These are phyloP conservation scores for Macroglossus sobrinus DNA, from an alignment of 2,113 vertebrate genomes.

Conservation along the genomic window DNA sequence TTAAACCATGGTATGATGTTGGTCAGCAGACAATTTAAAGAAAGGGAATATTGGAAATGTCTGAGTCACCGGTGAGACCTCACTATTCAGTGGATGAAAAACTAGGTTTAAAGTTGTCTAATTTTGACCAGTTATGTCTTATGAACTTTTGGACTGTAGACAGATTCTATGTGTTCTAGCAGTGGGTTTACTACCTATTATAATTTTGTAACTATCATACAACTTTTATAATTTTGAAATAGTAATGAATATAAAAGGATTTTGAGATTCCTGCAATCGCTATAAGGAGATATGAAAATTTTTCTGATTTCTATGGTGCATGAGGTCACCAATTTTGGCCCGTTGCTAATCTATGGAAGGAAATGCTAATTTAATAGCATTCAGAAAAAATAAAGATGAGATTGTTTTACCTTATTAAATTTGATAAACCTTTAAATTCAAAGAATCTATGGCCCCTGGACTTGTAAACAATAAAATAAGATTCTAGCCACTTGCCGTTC, in stretches of 20 bases:
- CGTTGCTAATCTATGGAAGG: neutral
- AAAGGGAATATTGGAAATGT: neutral
- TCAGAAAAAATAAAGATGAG: constrained; percentile 14
- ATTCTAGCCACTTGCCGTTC: neutral
- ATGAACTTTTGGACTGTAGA: neutral
- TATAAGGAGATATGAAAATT: neutral
- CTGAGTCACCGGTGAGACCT: neutral
- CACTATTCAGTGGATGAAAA: neutral
- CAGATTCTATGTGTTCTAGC: neutral
- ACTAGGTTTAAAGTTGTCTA: neutral
- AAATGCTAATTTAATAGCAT: neutral
- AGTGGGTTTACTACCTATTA: neutral
- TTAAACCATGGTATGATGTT: neutral
- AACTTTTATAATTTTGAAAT: neutral
- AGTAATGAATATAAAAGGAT: neutral
- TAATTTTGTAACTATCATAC: neutral
- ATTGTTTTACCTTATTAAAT: neutral
- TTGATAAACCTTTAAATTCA: neutral
- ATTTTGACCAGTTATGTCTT: neutral
- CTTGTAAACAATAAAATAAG: neutral
- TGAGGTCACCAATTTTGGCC: neutral
- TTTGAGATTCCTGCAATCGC: neutral
- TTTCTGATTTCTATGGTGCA: neutral
- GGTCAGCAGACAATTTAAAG: neutral
- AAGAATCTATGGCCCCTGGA: neutral